These are phyloP conservation scores for Phylloscopus trochilus DNA, from an alignment of 2,113 vertebrate genomes.

Conservation along the genomic window DNA sequence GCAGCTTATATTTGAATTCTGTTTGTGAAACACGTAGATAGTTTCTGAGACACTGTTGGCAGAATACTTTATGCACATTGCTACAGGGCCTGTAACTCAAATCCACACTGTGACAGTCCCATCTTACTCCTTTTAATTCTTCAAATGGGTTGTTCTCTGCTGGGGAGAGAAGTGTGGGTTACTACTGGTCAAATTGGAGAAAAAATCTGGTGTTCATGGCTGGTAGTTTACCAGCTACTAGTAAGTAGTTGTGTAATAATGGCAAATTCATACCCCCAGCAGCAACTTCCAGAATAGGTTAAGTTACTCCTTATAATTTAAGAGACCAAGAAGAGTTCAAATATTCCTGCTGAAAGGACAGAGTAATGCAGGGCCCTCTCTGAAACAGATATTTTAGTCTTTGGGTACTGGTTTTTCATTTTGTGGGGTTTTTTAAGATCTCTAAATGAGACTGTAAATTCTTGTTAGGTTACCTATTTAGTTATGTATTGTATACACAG, in stretches of 20 bases:
- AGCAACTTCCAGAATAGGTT: neutral
- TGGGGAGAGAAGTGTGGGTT: neutral
- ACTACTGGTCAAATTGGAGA: neutral
- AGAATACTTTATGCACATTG: neutral
- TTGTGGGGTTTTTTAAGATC: neutral
- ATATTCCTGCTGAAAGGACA: neutral
- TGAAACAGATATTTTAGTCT: neutral
- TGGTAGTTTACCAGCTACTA: neutral
- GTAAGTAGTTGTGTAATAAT: neutral
- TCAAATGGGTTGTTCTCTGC: neutral
- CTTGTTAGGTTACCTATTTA: neutral
- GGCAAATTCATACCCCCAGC: rapidly evolving
- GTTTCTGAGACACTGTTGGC: neutral
- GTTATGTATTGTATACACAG: neutral
- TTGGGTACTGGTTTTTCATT: neutral
- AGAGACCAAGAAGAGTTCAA: neutral
- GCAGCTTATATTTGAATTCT: neutral
- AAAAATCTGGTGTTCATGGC: neutral
- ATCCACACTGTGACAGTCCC: neutral
- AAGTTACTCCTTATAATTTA: neutral
- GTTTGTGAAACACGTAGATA: neutral
- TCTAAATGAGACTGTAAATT: neutral
- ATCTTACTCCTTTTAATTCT: neutral
- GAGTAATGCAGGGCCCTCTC: neutral
- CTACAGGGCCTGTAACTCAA: neutral